A percentile compares a stretch with the other conserved stretches of the same genome.
phyloP scores from a whole-genome alignment of 1,140 invertebrate genomes.

The Pygmarrhopalites habei region DNA sequence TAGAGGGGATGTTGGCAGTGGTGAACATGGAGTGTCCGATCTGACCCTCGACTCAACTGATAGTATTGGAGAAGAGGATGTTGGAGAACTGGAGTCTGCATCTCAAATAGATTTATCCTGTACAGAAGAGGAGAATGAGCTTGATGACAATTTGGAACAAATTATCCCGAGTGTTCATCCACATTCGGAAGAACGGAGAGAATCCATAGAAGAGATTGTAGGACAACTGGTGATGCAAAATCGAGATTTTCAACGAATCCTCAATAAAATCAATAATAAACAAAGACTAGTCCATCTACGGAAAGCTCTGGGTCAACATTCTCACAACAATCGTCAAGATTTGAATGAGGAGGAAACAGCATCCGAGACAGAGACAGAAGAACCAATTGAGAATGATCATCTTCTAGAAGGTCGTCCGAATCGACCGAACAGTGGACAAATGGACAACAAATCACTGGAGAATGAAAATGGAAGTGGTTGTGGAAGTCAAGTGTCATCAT shows the following conservation, averaged over 20 bases:
- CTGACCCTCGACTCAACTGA: conserved; percentile 34
- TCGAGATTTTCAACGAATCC: conserved; percentile 68
- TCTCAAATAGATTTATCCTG: conserved; percentile 27
- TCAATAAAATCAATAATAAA: conserved; percentile 64
- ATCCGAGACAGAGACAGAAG: conserved; percentile 50
- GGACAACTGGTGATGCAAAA: conserved; percentile 74
- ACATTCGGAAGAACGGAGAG: conserved; percentile 41
- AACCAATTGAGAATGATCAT: conserved; percentile 17
- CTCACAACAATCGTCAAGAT: conserved; percentile 44
- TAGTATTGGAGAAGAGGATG: conserved; percentile 36
- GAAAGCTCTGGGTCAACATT: conserved; percentile 50
- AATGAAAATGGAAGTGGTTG: conserved; percentile 8
- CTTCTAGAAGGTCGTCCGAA: not conserved
- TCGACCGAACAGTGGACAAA: not conserved
- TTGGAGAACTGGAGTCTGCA: conserved; percentile 26
- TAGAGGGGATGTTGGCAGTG: conserved; percentile 8
- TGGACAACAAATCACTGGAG: not conserved
- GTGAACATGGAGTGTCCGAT: conserved; percentile 18
- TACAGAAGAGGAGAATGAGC: conserved; percentile 18
- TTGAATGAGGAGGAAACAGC: conserved; percentile 44
- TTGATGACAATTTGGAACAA: conserved; percentile 21
- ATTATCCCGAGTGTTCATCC: conserved; percentile 12
- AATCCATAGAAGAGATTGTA: conserved; percentile 70
- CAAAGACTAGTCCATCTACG: conserved; percentile 55
- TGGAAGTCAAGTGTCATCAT: conserved; percentile 34